A percentile compares a stretch with the other conserved stretches of the same genome.
Evolutionary conservation across 2,888 invertebrate genomes (phyloP).

Genomic region (Drosophila lacicola): DNA sequence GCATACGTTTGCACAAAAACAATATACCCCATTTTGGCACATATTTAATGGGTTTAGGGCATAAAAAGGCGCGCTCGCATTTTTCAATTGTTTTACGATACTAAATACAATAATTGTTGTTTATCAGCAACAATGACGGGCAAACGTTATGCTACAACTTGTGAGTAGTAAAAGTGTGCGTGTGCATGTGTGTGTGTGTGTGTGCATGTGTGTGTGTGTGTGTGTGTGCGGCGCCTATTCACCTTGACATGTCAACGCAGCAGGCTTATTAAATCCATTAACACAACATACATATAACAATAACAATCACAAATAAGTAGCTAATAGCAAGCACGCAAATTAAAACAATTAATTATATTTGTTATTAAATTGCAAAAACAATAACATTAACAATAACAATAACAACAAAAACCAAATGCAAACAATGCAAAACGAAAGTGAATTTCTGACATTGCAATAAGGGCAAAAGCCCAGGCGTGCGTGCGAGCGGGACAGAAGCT

Average conservation of each 20-base stretch:
- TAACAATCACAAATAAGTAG: conserved; percentile 33
- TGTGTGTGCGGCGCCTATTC: conserved; percentile 43
- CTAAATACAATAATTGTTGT: conserved; percentile 48
- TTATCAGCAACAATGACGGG: conserved; percentile 66
- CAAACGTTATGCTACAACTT: conserved; percentile 39
- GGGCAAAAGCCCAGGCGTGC: conserved; percentile 14
- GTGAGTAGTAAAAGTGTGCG: conserved; percentile 1
- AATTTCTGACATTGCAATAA: conserved; percentile 53
- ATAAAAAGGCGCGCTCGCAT: conserved; percentile 48
- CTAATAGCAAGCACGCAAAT: conserved; percentile 48
- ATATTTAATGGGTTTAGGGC: neutral
- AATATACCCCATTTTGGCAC: too few species aligned
- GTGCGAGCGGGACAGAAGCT: conserved; percentile 24
- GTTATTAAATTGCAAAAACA: conserved; percentile 17
- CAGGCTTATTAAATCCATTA: conserved; percentile 68
- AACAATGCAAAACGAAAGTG: conserved; percentile 63
- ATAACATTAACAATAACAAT: conserved; percentile 20
- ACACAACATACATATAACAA: conserved; percentile 37
- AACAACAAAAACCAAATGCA: conserved; percentile 18
- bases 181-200: conserved; percentile 10
- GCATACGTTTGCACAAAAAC: too few species aligned
- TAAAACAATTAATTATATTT: conserved; percentile 58
- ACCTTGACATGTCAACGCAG: conserved; percentile 72
- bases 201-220: conserved; percentile 2
- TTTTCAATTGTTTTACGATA: conserved; percentile 64